Base-by-base conservation (phyloP, 2,888 invertebrate genomes). In the Nowickia ferox region DNA sequence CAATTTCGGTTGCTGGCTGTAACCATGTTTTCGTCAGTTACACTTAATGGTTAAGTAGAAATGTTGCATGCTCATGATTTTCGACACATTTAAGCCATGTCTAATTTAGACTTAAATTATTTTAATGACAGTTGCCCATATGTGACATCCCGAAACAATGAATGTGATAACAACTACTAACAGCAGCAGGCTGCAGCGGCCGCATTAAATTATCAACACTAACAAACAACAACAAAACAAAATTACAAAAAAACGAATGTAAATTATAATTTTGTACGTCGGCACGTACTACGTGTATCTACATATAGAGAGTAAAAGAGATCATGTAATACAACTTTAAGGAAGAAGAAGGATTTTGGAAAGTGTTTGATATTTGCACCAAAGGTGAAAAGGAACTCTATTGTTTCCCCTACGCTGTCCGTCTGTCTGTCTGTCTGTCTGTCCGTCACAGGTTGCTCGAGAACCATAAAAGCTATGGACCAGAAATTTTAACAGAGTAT, bases 91-190 rank as follows among this genome's bases (percentile, higher is more conserved):
- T 86, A 86, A 86, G 86, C 86, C 86, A 76, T 86, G 79, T 83
- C 86, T 86, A 86, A 86, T 86, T 86, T 86, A 86, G 83, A 83
- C 86, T 86, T 86, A 86, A 83, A 86, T 86, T 83, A 86, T 86
- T 86, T 86, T 83, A 86, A 83, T 86, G 86, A 83, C 86, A 86
- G 86, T 86, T 86, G 46, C 76, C 83, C 86, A 83, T 86, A 80
- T 83, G 86, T 83, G 86, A 86, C 86, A 86, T 83, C 83, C 75
- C 65, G 65, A 65, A 83, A 68, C 63, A 66, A 82, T 66, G 51
- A 78, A 77, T 59, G 77, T 78, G 72, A 77, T 84, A 74, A 87
- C 65, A 69, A 77, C 65, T 65, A 22, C 79, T 30, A 55, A 55
- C 63, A 77, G 40, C 77, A 68, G 38, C 59, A 61, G 59, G 53